Percentiles rank a stretch among this genome's conserved stretches.
Conservation (phyloP, 2,888 invertebrate genomes). For the Platerodrilus igneus region DNA sequence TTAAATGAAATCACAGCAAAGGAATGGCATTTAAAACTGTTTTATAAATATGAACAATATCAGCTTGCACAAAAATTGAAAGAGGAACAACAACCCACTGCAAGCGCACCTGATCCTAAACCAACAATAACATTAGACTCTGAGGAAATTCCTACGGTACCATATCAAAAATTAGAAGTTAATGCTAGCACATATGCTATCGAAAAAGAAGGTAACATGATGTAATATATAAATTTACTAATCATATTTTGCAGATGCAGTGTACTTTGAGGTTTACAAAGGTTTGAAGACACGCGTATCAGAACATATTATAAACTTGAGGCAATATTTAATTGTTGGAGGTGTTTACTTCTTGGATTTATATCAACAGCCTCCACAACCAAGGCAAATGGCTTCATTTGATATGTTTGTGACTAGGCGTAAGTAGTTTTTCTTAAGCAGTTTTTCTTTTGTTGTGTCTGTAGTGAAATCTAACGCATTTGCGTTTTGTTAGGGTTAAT, state of each 20-base stretch:
- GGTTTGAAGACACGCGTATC: constrained; percentile 44
- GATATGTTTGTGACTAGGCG: constrained; percentile 54
- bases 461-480: too few relatives aligned
- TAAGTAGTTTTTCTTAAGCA: too few relatives aligned
- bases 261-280: constrained; percentile 48
- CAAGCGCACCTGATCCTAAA: constrained; percentile 22
- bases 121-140: constrained; percentile 24
- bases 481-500: too few relatives aligned
- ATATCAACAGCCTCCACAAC: constrained; percentile 73
- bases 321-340: constrained; percentile 70
- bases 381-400: constrained; percentile 46
- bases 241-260: constrained; percentile 46
- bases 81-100: constrained; percentile 14
- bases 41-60: constrained; percentile 36
- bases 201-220: constrained; percentile 24
- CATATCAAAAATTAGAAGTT: constrained; percentile 39
- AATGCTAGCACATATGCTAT: constrained; percentile 35
- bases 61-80: constrained; percentile 26
- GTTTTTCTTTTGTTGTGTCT: too few relatives aligned
- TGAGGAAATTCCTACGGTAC: constrained; percentile 38
- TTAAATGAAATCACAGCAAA: constrained; percentile 30
- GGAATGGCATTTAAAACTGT: constrained; percentile 40
- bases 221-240: not conserved
- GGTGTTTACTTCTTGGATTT: constrained; percentile 72
- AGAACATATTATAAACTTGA: constrained; percentile 64